These are phyloP conservation scores for Pseudomugil gertrudae DNA, from an alignment of 2,797 vertebrate genomes.

Conservation along the genomic window DNA sequence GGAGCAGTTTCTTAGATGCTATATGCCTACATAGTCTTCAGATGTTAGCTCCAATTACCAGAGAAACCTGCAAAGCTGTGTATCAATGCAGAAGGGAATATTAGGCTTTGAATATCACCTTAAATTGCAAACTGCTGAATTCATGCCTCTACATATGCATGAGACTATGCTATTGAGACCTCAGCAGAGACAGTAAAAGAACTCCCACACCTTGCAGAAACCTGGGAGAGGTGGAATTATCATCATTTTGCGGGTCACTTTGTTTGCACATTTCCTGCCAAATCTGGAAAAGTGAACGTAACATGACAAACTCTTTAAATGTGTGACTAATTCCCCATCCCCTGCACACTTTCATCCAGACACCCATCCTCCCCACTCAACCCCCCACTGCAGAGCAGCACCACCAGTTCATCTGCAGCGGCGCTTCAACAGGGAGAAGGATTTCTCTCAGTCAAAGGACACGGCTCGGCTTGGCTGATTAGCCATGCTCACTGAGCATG, in stretches of 20 bases:
- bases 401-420: conserved; percentile 80
- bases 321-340: conserved; percentile 75
- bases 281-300: conserved; percentile 63
- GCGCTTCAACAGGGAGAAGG: conserved; percentile 55
- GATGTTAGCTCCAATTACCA: conserved; percentile 71
- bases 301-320: conserved; percentile 75
- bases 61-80: conserved; percentile 60
- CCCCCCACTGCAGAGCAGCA: conserved; percentile 63
- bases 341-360: conserved; percentile 10
- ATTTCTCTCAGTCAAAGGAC: conserved; percentile 76
- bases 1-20: conserved; percentile 22
- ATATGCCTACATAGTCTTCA: conserved; percentile 48
- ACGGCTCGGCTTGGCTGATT: conserved; percentile 78
- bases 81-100: conserved; percentile 31
- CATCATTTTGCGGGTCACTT: conserved; percentile 45
- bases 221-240: conserved; percentile 35
- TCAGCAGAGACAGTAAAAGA: conserved; percentile 32
- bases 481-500: conserved; percentile 67
- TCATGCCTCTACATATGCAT: conserved; percentile 53
- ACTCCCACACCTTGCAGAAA: conserved; percentile 47
- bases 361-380: conserved; percentile 6
- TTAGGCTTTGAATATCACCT: conserved; percentile 58
- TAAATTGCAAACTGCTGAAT: conserved; percentile 52
- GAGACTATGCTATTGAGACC: conserved; percentile 38
- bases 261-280: conserved; percentile 65